These are phyloP conservation scores for Danionella dracula DNA, from an alignment of 2,797 vertebrate genomes.

Conservation along the genomic window DNA sequence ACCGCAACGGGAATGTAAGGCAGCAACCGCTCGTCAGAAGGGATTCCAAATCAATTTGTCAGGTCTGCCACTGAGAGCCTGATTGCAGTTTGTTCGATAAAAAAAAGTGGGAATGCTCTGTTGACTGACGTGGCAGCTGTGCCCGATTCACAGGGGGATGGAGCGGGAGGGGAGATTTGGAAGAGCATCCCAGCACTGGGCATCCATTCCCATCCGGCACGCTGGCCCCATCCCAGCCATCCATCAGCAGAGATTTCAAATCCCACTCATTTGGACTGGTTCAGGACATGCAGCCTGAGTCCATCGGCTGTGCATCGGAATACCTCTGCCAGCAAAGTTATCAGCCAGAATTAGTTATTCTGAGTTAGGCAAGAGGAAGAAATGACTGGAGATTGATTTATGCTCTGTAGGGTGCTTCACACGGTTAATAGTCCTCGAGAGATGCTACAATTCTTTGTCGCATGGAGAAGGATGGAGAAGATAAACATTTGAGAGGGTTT, in stretches of 20 bases:
- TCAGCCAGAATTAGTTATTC: slow-evolving; percentile 60
- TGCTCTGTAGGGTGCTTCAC: neutral
- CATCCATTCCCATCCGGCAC: slow-evolving; percentile 50
- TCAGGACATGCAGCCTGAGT: slow-evolving; percentile 55
- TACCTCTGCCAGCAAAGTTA: neutral
- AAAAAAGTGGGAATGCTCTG: slow-evolving; percentile 46
- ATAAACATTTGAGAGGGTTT: too few species aligned
- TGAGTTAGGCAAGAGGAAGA: slow-evolving; percentile 7
- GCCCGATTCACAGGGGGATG: slow-evolving; percentile 57
- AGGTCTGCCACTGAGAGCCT: slow-evolving; percentile 58
- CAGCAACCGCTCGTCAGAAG: slow-evolving; percentile 56
- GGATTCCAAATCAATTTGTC: slow-evolving; percentile 71
- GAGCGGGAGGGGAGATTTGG: slow-evolving; percentile 59
- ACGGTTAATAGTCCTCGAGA: neutral
- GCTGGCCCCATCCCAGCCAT: slow-evolving; percentile 56
- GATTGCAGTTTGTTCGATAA: slow-evolving; percentile 61
- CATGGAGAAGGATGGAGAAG: too few species aligned
- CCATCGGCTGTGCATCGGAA: slow-evolving; percentile 9
- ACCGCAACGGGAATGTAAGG: slow-evolving; percentile 39
- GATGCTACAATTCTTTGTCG: too few species aligned
- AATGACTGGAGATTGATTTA: neutral
- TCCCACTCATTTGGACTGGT: slow-evolving; percentile 58
- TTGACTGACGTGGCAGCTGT: slow-evolving; percentile 71
- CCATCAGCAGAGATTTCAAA: slow-evolving; percentile 65
- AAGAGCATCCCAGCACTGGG: slow-evolving; percentile 53